These are phyloP conservation scores for Malurus elegans DNA, from an alignment of 2,113 vertebrate species.

Conservation along the genomic window DNA sequence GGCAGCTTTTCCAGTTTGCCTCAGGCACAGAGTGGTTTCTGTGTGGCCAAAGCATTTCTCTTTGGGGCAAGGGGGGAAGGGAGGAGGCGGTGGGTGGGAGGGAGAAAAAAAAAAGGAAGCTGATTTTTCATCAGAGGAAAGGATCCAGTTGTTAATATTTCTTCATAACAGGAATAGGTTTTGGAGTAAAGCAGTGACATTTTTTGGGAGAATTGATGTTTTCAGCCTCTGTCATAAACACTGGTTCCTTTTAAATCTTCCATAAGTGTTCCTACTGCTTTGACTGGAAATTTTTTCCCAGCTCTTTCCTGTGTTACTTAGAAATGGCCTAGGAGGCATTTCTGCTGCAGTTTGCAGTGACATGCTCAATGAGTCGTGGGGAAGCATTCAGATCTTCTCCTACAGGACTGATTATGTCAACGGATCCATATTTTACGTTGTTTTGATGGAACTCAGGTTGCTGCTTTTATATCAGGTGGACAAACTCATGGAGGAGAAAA, in stretches of 20 bases:
- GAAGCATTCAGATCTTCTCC: background rate
- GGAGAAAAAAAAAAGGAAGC: background rate
- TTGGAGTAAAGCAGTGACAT: background rate
- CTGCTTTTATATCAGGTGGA: background rate
- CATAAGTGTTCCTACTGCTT: background rate
- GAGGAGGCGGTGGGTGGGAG: fast-evolving
- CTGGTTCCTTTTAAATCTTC: background rate
- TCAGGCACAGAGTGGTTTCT: background rate
- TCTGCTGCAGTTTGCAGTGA: background rate
- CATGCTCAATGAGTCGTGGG: background rate
- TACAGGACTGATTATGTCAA: background rate
- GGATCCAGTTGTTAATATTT: background rate
- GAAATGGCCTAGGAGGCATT: background rate
- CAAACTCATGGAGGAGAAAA: background rate
- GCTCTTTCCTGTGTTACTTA: background rate
- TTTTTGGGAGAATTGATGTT: background rate
- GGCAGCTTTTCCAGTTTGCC: background rate
- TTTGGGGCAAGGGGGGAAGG: fast-evolving
- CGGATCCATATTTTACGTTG: background rate
- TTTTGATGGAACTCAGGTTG: background rate
- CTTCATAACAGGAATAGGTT: background rate
- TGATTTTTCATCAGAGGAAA: background rate
- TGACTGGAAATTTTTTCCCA: background rate
- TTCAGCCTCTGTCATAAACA: background rate
- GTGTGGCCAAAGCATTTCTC: background rate